Evolutionary conservation across 2,797 vertebrate species (phyloP), one percentile per base, ranked within the genome.

Genomic region (Cuniculus paca): DNA sequence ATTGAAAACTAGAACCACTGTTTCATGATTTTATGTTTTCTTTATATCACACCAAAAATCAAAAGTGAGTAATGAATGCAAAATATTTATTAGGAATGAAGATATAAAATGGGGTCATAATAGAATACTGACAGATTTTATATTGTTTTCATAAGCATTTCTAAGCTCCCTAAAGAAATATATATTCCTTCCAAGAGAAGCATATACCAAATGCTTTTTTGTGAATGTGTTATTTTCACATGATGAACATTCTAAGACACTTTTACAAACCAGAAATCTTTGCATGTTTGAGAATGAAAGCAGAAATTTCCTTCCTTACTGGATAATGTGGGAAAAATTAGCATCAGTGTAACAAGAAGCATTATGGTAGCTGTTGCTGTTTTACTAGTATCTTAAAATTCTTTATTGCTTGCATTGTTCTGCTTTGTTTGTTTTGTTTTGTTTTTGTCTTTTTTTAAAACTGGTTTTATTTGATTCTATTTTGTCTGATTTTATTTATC

Each of bases 131-230:
- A 93, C 88, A 97, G 72, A 63, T 72, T 97, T 97, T 97, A 74
- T 58, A 97, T 82, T 96, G 58, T 93, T 98, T 98, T 97, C 84
- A 77, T 91, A 97, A 97, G 77, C 92, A 96, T 96, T 98, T 94
- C 85, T 96, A 85, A 96, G 50, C 8, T 97, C 92, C 72, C 39
- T 61, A 78, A 97, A 97, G 84, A 97, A 70, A 88, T 93, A 61
- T 61, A 60, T 61, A 93, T 95, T 96, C 48, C 92, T 75, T 75
- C 3, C 26, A 96, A 95, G 94, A 97, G 83, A 42, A 92, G 28
- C 81, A 96, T 74, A 22, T 24, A 91, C 84, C 2, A 96, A 93
- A 85, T 96, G 36, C 42, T 34, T 77, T 97, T 96, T 96, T 83
- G 26, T 87, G 88, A 97, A 88, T 77, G 85, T 95, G 95, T 90